Percentiles rank a stretch among this genome's conserved stretches.
Conservation (phyloP, 1,140 invertebrate species). For the Prorops nasuta region DNA sequence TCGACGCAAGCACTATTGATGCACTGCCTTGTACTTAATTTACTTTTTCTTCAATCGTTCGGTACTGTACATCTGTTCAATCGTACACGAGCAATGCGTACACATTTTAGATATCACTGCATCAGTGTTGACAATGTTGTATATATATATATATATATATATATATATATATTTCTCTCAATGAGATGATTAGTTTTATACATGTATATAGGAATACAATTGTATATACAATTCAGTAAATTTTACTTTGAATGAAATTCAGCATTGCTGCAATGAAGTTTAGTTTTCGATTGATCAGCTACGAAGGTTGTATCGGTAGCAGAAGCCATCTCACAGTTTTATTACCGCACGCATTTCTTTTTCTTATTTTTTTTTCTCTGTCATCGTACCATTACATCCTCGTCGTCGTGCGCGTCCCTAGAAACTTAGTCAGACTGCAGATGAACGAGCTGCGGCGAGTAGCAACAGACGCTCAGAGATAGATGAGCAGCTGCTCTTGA, state of each 20-base stretch:
- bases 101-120: constrained; percentile 9
- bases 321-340: constrained; percentile 26
- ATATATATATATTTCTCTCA: too few species aligned
- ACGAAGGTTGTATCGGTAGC: too few species aligned
- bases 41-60: constrained; percentile 23
- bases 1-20: constrained; percentile 15
- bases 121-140: constrained; percentile 15
- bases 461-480: constrained; percentile 58
- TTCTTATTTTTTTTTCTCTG: constrained; percentile 41
- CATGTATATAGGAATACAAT: too few species aligned
- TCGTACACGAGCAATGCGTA: constrained; percentile 18
- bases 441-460: constrained; percentile 39
- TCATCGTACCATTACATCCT: constrained; percentile 43
- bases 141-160: too few species aligned
- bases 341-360: constrained; percentile 42
- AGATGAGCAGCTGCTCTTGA: constrained; percentile 72
- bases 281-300: too few species aligned
- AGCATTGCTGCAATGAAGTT: too few species aligned
- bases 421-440: constrained; percentile 47
- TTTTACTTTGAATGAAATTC: too few species aligned
- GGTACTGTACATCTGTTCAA: constrained; percentile 15
- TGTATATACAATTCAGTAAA: too few species aligned
- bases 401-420: constrained; percentile 39
- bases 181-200: too few species aligned
- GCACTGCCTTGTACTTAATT: constrained; percentile 22